Evolutionary conservation across 2,797 vertebrate genomes (phyloP), one percentile per base, ranked within the genome.

Genomic region (Cygnus olor): DNA sequence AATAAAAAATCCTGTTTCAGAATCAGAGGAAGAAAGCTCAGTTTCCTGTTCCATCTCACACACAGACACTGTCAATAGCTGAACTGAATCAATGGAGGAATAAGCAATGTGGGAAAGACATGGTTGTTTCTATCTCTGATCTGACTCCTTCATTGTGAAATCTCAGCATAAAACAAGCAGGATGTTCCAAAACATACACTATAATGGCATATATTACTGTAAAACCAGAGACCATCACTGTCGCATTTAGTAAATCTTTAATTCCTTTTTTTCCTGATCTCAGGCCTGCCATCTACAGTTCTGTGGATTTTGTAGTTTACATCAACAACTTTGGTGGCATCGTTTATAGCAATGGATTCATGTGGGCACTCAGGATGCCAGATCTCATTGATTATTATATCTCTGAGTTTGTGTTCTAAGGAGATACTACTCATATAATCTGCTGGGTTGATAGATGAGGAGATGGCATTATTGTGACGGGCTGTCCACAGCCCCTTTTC

Each of bases 391-490:
- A 88, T 93, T 71, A 70, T 84, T 94, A 40, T 45, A 91, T 78
- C 87, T 86, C 72, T 30, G 74, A 95, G 71, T 95, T 96, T 90
- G 92, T 93, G 40, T 92, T 95, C 93, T 94, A 45, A 93, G 79
- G 93, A 95, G 94, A 95, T 94, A 70, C 47, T 96, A 81, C 81
- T 89, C 58, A 25, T 93, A 89, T 93, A 96, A 94, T 96, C 78
- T 85, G 36, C 89, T 51, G 38, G 36, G 77, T 96, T 98, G 97
- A 98, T 97, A 94, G 95, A 98, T 97, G 97, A 93, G 94, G 92
- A 92, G 93, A 85, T 70, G 65, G 60, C 84, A 93, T 96, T 96
- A 91, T 95, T 96, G 92, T 94, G 97, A 94, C 3, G 44, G 86
- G 94, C 94, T 96, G 87, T 95, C 86, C 84, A 42, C 80, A 96